These are phyloP conservation scores for Neodiprion pinetum DNA, from an alignment of 1,140 invertebrate genomes.

Conservation along the genomic window DNA sequence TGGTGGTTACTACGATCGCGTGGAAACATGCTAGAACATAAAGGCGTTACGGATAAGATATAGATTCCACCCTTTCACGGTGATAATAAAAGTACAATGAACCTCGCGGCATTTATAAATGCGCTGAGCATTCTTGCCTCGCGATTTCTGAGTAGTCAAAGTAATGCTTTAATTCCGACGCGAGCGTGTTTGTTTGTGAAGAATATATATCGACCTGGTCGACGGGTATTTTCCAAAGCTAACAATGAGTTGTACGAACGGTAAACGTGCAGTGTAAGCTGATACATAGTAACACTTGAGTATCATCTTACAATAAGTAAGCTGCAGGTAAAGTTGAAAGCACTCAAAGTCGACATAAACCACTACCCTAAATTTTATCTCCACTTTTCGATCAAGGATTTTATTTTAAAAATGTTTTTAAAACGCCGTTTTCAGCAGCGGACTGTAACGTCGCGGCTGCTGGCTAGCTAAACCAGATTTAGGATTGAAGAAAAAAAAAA, in stretches of 20 bases:
- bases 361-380: not conserved
- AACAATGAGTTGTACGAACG: not conserved
- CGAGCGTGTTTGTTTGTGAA: not conserved
- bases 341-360: not conserved
- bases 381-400: not conserved
- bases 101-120: no score
- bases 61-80: no score
- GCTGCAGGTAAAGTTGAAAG: not conserved
- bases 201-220: not conserved
- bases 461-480: no score
- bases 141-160: no score
- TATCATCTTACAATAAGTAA: not conserved
- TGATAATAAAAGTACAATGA: no score
- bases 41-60: no score
- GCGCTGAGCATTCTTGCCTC: no score
- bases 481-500: not conserved
- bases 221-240: not conserved
- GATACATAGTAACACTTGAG: not conserved
- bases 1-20: no score
- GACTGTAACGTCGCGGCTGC: no score
- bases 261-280: not conserved
- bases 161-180: no score
- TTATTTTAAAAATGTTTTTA: not conserved
- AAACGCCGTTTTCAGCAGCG: no score
- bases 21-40: no score